Evolutionary conservation across 2,113 vertebrate genomes (phyloP).

Genomic region (Planiliza haematocheilus): DNA sequence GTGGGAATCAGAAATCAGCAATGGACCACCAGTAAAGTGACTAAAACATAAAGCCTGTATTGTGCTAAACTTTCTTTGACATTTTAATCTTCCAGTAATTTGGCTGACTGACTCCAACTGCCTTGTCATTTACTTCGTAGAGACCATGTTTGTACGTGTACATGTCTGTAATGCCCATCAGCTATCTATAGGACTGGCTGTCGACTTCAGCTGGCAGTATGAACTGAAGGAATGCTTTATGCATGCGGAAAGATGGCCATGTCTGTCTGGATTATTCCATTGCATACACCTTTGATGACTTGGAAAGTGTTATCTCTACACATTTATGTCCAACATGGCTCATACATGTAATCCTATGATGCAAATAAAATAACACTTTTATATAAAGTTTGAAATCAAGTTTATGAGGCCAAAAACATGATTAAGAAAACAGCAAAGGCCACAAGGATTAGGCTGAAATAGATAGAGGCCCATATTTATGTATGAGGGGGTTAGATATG

Average conservation of each 20-base stretch:
- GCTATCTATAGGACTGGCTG: slow-evolving; percentile 40
- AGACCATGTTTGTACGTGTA: slow-evolving; percentile 39
- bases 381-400: slow-evolving; percentile 44
- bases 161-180: slow-evolving; percentile 59
- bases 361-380: slow-evolving; percentile 31
- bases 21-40: slow-evolving; percentile 28
- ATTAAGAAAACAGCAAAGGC: slow-evolving; percentile 63
- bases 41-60: slow-evolving; percentile 40
- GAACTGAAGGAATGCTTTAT: slow-evolving; percentile 63
- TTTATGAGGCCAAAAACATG: slow-evolving; percentile 30
- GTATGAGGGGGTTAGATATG: slow-evolving; percentile 77
- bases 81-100: slow-evolving; percentile 66
- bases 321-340: slow-evolving; percentile 3
- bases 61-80: slow-evolving; percentile 57
- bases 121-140: slow-evolving; percentile 51
- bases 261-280: slow-evolving; percentile 53
- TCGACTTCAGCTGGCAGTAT: slow-evolving; percentile 36
- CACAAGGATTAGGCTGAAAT: slow-evolving; percentile 69
- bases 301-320: slow-evolving; percentile 12
- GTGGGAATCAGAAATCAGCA: slow-evolving; percentile 23
- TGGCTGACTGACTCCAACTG: slow-evolving; percentile 54
- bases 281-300: slow-evolving; percentile 21
- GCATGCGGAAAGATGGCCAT: slow-evolving; percentile 31
- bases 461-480: slow-evolving; percentile 73
- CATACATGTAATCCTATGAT: slow-evolving; percentile 24